phyloP scores from a whole-genome alignment of 2,113 vertebrate genomes.

The Ophthalmolycus amberensis region DNA sequence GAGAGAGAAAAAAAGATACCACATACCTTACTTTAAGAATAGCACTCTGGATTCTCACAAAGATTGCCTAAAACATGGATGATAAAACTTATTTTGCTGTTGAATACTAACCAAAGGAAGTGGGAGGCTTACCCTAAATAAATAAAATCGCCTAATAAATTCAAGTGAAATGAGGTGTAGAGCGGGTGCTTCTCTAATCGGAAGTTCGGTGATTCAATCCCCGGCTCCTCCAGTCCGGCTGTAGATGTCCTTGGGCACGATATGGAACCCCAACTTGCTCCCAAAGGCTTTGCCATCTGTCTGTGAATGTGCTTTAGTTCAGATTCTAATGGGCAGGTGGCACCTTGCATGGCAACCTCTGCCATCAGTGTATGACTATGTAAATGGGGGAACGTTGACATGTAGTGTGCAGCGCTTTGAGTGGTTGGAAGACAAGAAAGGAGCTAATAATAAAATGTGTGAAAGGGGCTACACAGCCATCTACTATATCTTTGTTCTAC shows the following conservation, averaged over 20 bases:
- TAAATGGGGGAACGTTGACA: background rate
- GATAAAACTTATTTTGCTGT: background rate
- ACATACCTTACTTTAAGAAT: background rate
- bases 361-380: no score
- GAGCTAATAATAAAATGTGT: background rate
- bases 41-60: background rate
- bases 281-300: background rate
- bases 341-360: no score
- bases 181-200: background rate
- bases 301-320: background rate
- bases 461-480: background rate
- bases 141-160: background rate
- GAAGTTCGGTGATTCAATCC: background rate
- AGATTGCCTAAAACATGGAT: background rate
- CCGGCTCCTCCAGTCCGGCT: background rate
- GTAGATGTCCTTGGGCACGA: background rate
- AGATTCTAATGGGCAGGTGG: background rate
- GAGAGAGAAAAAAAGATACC: background rate
- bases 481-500: background rate
- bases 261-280: background rate
- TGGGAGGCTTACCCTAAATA: background rate
- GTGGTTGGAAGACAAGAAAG: no score
- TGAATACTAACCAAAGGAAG: constrained; percentile 3
- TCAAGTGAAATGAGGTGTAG: background rate
- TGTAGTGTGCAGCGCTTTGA: background rate